Conservation (phyloP, 2,888 invertebrate species). For the Macrosoma leucophasiata region DNA sequence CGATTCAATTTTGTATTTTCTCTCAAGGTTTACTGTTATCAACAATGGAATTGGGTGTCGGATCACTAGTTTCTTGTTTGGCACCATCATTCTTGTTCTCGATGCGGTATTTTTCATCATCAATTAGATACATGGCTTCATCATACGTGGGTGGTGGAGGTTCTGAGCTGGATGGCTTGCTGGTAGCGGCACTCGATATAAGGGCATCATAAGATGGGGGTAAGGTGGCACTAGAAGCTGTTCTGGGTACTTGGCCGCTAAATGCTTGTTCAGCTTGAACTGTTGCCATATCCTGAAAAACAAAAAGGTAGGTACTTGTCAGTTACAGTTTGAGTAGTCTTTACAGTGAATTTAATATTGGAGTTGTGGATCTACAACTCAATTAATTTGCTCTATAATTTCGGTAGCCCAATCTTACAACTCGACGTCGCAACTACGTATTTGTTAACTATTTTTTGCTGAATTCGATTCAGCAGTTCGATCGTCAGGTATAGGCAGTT, state of each 20-base stretch:
- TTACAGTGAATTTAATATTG: no score
- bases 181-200: conserved; percentile 53
- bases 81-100: conserved; percentile 45
- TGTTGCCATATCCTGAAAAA: conserved; percentile 74
- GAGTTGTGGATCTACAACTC: no score
- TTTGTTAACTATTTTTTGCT: no score
- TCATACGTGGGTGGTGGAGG: conserved; percentile 79
- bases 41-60: conserved; percentile 36
- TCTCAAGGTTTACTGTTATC: conserved; percentile 61
- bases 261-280: conserved; percentile 74
- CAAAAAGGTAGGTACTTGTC: no score
- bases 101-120: conserved; percentile 54
- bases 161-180: conserved; percentile 69
- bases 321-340: no score
- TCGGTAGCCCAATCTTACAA: no score
- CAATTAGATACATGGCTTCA: conserved; percentile 77
- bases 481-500: no score
- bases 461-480: no score
- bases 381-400: no score
- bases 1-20: conserved; percentile 30
- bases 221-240: conserved; percentile 74
- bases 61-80: conserved; percentile 58
- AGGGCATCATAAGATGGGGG: conserved; percentile 80
- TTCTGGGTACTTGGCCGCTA: conserved; percentile 68
- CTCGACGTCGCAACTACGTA: no score